Evolutionary conservation across 2,888 invertebrate species (phyloP).

Genomic region (Andrena hattorfiana): DNA sequence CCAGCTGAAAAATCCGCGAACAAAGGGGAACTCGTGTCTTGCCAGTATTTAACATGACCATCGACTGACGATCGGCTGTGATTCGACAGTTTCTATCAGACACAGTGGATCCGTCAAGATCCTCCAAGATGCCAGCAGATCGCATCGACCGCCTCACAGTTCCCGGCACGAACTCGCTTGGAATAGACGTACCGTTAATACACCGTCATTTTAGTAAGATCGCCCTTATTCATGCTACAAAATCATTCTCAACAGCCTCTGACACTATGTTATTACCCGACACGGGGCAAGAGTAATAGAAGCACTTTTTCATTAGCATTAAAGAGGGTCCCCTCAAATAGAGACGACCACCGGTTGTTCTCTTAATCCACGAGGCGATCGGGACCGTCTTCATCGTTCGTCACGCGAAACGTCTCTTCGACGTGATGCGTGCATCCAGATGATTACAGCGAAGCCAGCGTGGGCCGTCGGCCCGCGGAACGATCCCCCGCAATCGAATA

Average conservation of each 20-base stretch:
- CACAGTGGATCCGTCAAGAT: no score
- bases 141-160: no score
- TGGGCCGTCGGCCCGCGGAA: slow-evolving; percentile 34
- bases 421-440: slow-evolving; percentile 46
- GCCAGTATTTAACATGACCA: slow-evolving; percentile 43
- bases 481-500: slow-evolving; percentile 63
- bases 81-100: slow-evolving; percentile 39
- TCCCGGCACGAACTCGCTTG: no score
- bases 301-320: background rate
- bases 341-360: slow-evolving; percentile 10
- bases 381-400: background rate
- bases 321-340: background rate
- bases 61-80: background rate
- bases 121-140: no score
- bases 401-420: slow-evolving; percentile 49
- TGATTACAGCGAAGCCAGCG: slow-evolving; percentile 48
- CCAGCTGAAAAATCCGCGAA: slow-evolving; percentile 63
- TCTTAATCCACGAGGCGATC: slow-evolving; percentile 16
- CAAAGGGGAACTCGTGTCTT: slow-evolving; percentile 62
- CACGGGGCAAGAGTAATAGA: background rate
- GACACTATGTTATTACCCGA: background rate
- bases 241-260: background rate
- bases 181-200: no score
- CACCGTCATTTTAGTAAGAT: no score
- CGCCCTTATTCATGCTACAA: no score